Percentiles rank a stretch among this genome's conserved stretches.
These are phyloP conservation scores for Drosophila picticornis DNA, from an alignment of 2,888 invertebrate genomes.

Conservation along the genomic window DNA sequence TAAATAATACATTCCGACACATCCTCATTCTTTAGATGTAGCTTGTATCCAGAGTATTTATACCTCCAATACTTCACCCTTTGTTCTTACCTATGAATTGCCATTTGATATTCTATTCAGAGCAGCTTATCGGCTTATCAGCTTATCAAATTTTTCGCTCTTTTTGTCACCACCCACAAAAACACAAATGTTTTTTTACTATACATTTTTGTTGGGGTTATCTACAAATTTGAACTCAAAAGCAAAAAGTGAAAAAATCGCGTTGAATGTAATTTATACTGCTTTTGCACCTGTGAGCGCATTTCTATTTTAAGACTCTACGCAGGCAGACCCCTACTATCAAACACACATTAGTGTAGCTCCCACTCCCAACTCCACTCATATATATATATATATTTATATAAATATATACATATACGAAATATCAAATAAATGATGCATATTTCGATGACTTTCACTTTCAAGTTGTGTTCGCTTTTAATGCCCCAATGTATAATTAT, in stretches of 20 bases:
- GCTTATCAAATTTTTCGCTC: constrained; percentile 4
- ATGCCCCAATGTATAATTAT: constrained; percentile 51
- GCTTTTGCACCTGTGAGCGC: constrained; percentile 7
- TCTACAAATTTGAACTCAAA: neutral
- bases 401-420: neutral
- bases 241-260: neutral
- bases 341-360: constrained; percentile 1
- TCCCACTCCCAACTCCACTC: neutral
- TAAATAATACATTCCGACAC: neutral
- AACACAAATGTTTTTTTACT: neutral
- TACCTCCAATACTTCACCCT: neutral
- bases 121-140: neutral
- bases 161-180: neutral
- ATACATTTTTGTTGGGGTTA: neutral
- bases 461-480: constrained; percentile 21
- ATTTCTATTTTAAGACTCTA: constrained; percentile 31
- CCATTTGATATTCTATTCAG: neutral
- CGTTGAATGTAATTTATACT: neutral
- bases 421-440: constrained; percentile 28
- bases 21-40: neutral
- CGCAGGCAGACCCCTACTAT: constrained; percentile 7
- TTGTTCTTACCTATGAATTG: neutral
- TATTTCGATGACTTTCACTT: constrained; percentile 64
- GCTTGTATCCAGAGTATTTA: neutral
- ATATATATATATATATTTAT: neutral